phyloP scores from a whole-genome alignment of 92 coral and sea anemone species.

The Epizoanthus fatuus region DNA sequence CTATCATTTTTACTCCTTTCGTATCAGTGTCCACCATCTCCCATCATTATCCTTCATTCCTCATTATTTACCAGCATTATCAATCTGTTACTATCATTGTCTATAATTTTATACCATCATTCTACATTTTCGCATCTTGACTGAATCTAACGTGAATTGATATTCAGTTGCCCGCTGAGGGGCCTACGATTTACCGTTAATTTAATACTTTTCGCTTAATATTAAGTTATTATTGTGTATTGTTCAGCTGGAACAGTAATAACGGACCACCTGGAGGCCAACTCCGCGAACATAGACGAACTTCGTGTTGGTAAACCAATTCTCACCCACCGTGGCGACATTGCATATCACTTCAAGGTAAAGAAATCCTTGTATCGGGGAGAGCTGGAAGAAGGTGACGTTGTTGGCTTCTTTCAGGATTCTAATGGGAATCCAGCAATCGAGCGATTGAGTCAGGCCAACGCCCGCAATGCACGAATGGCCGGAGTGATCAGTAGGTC shows the following conservation, averaged over 20 bases:
- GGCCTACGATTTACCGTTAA: too few relatives aligned
- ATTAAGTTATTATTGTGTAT: background rate
- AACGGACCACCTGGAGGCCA: slow-evolving; percentile 91
- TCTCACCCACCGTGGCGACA: slow-evolving; percentile 93
- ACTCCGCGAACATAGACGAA: slow-evolving; percentile 87
- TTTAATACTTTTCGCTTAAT: too few relatives aligned
- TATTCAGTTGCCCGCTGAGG: too few relatives aligned
- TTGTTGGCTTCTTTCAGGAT: slow-evolving; percentile 92
- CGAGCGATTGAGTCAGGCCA: slow-evolving; percentile 81
- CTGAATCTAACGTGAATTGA: too few relatives aligned
- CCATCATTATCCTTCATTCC: too few relatives aligned
- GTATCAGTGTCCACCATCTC: too few relatives aligned
- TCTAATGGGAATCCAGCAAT: slow-evolving; percentile 81
- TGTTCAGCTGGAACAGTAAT: slow-evolving; percentile 52
- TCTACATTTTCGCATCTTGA: too few relatives aligned
- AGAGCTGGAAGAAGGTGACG: slow-evolving; percentile 95
- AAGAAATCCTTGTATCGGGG: slow-evolving; percentile 68
- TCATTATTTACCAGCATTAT: too few relatives aligned
- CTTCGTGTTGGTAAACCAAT: slow-evolving; percentile 87
- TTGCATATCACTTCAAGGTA: slow-evolving; percentile 93
- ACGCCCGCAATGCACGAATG: slow-evolving; percentile 77
- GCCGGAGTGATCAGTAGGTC: slow-evolving; percentile 99
- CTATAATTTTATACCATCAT: too few relatives aligned
- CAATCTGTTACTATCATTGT: too few relatives aligned
- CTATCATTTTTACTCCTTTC: too few relatives aligned